Evolutionary conservation across 1,140 invertebrate species (phyloP), one percentile per base, ranked within the genome.

Genomic region (Cotesia typhae): DNA sequence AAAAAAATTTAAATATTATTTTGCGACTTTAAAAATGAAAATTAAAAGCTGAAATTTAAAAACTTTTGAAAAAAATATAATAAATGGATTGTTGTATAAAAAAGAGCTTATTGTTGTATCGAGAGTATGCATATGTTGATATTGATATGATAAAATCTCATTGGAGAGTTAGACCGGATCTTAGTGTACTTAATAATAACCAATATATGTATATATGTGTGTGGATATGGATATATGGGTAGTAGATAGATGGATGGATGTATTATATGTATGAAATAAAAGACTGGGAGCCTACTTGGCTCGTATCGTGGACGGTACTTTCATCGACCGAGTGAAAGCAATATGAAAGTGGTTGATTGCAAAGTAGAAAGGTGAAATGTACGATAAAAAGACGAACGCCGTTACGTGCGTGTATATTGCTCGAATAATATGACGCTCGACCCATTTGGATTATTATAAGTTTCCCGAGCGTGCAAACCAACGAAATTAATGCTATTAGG

Each of bases 301-400:
- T 28, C 35, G 55, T 14, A 80, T 28, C 35, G 55, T 14, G 81
- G 80, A 81, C 83, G 79, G 79, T 85, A 87, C 86, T 87, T 87
- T 87, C 86, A 87, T 87, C 85, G 81, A 78, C 78, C 82, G 82
- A 87, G 86, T 87, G 86, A 87, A 87, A 85, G 86, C 86, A 85
- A 87, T 87, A 87, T 87, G 86, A 87, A 87, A 87, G 85, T 86
- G 84, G 83, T 85, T 83, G 86, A 87, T 87, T 86, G 84, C 82
- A 86, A 87, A 87, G 85, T 87, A 87, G 86, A 87, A 87, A 87
- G 86, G 86, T 85, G 85, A 87, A 87, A 87, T 87, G 84, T 82
- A 86, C 80, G 83, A 85, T 85, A 85, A 86, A 87, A 86, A 86
- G 81, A 84, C 79, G 79, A 80, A 80, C 81, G 53, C 80, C 79